Evolutionary conservation across 2,888 invertebrate species (phyloP).

Genomic region (Encarsia formosa): DNA sequence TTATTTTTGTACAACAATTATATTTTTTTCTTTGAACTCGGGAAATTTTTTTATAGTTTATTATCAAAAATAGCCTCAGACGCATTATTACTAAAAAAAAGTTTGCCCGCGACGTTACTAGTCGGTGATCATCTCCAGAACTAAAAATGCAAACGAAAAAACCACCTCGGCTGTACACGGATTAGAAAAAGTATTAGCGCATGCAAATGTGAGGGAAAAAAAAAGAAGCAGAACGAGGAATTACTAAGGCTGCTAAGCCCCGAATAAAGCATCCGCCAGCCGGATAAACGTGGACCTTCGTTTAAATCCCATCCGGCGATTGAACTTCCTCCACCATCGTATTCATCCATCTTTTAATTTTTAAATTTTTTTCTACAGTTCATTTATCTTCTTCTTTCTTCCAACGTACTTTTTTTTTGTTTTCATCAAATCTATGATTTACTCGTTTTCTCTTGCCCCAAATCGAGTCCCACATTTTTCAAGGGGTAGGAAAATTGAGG

Average conservation of each 20-base stretch:
- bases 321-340: neutral
- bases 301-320: slow-evolving; percentile 11
- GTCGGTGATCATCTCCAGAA: neutral
- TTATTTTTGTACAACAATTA: too few species aligned
- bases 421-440: neutral
- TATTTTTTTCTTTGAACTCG: too few species aligned
- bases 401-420: neutral
- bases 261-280: slow-evolving; percentile 4
- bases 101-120: neutral
- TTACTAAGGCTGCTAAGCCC: slow-evolving; percentile 18
- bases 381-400: neutral
- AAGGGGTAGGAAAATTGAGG: slow-evolving; percentile 17
- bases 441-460: neutral
- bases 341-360: neutral
- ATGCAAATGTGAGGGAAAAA: neutral
- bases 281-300: slow-evolving; percentile 12
- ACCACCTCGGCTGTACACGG: neutral
- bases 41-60: too few species aligned
- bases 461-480: slow-evolving; percentile 11
- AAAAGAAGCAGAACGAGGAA: slow-evolving; percentile 4
- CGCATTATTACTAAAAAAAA: too few species aligned
- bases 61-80: too few species aligned
- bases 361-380: neutral
- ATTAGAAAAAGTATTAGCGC: neutral
- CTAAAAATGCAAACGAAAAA: neutral